Evolutionary conservation across 2,113 vertebrate genomes (phyloP).

Genomic region (Pterocles burchelli): DNA sequence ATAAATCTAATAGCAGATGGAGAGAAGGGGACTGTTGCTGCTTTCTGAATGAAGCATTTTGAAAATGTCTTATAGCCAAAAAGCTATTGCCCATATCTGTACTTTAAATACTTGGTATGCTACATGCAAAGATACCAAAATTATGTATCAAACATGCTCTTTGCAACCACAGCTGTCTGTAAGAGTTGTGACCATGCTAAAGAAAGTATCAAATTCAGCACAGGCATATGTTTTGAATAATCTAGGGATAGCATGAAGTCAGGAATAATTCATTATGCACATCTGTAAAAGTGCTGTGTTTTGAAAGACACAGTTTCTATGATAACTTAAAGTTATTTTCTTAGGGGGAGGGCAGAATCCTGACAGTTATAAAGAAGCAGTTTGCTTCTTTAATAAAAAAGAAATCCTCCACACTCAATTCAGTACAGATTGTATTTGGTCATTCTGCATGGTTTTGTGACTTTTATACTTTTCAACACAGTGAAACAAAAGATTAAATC

Average conservation of each 20-base stretch:
- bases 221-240: constrained; percentile 67
- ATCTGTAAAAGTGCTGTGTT: constrained; percentile 41
- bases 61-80: neutral
- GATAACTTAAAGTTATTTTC: constrained; percentile 53
- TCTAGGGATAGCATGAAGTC: neutral
- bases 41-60: neutral
- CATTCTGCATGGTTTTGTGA: constrained; percentile 7
- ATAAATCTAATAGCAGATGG: neutral
- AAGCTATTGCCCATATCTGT: neutral
- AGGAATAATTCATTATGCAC: constrained; percentile 58
- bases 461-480: neutral
- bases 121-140: neutral
- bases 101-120: neutral
- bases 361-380: constrained; percentile 22
- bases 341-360: neutral
- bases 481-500: constrained; percentile 44
- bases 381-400: constrained; percentile 22
- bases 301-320: constrained; percentile 56
- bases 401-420: constrained; percentile 32
- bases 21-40: neutral
- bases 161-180: neutral
- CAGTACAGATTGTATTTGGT: constrained; percentile 43
- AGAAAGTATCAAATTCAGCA: constrained; percentile 27
- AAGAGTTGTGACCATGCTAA: constrained; percentile 19
- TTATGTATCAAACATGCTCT: neutral